Conservation (phyloP, 1,140 invertebrate species). For the Brachystomella parvula region DNA sequence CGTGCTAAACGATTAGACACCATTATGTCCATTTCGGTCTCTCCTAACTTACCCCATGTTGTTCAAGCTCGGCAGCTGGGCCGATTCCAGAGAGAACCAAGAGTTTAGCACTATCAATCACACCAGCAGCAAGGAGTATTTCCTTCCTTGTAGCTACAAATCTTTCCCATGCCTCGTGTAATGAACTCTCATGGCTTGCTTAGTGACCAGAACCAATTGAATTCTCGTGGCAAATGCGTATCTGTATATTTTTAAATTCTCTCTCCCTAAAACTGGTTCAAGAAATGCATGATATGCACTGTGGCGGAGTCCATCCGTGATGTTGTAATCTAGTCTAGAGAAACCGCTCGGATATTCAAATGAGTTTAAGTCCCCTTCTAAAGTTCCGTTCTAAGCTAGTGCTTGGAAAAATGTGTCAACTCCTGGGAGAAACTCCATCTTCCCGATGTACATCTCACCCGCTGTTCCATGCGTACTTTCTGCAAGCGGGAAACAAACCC, state of each 20-base stretch:
- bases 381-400: constrained; percentile 3
- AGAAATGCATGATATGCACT: constrained; percentile 70
- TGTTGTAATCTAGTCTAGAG: constrained; percentile 50
- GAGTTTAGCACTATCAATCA: constrained; percentile 62
- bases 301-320: constrained; percentile 72
- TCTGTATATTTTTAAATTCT: constrained; percentile 47
- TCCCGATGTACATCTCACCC: constrained; percentile 16
- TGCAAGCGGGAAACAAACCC: no score
- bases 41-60: constrained; percentile 48
- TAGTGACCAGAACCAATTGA: no score
- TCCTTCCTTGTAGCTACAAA: constrained; percentile 45
- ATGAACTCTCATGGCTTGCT: constrained; percentile 55
- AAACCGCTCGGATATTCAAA: background rate
- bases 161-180: constrained; percentile 45
- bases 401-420: background rate
- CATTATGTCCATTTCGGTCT: no score
- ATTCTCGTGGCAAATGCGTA: constrained; percentile 45
- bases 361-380: constrained; percentile 11
- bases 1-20: no score
- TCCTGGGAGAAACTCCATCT: constrained; percentile 11
- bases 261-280: constrained; percentile 42
- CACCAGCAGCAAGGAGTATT: constrained; percentile 62
- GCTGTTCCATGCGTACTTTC: constrained; percentile 4
- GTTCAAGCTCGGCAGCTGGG: constrained; percentile 62
- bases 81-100: constrained; percentile 77